Base-by-base conservation (phyloP, 1,140 invertebrate genomes). In the Bombus consobrinus region DNA sequence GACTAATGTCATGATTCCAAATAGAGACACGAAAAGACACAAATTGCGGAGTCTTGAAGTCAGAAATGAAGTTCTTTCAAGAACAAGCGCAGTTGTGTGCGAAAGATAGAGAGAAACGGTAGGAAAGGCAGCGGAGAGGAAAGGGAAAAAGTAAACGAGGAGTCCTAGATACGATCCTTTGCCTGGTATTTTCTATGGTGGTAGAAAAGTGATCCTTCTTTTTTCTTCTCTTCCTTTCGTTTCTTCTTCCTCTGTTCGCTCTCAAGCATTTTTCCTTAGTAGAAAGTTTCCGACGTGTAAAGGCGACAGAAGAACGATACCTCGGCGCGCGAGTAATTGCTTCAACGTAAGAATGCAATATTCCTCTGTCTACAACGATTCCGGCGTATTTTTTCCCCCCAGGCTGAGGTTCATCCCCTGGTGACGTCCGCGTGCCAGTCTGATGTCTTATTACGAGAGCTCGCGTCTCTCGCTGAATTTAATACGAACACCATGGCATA, bases 341-440 rank as follows among this genome's bases (percentile, higher is more conserved):
- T 93, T 91, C 86, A 87, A 89, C 89, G 85, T 74, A 83, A 92
- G 89, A 91, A 92, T 93, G 87, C 89, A 93, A 92, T 91, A 89
- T 90, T 87, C 91, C 88, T 91, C 90, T 86, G 71, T 85, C 85
- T 83, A 81, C 85, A 89, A 80, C 77, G 87, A 88, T 89, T 87
- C 85, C 81, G 18, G 6, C 87, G 66, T 74, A 85, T 81, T 84
- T 84, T 78, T 87, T 59, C 78, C 32, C 37, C 18, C 15, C 25
- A 28, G 41, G 3, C 15, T 43, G 41, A 22, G 32, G 47, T 85
- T 47, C 43, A 57, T 66, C 83, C 83, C 71, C 15, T 59, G 41
- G 22, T 53, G 76, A 72, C 77, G 76, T 80, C 77, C 76, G 68
- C 83, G 68, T 80, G 83, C 83, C 83, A 85, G 83, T 85, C 83